phyloP scores from a whole-genome alignment of 1,140 invertebrate species.

The Polypedilum pembai region DNA sequence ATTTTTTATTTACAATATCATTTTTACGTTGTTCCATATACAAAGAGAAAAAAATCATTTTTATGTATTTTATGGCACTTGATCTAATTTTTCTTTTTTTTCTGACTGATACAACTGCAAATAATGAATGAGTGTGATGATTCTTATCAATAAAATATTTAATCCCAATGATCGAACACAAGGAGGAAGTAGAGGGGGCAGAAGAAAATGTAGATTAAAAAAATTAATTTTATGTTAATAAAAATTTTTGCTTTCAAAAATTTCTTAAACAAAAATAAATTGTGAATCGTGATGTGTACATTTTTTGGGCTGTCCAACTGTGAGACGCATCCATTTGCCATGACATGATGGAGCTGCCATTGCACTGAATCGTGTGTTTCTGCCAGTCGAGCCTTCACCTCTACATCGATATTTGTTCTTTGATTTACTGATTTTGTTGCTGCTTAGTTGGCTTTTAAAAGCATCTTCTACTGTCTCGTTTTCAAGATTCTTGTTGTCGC shows the following conservation, averaged over 20 bases:
- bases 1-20: conserved; percentile 23
- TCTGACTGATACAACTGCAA: conserved; percentile 8
- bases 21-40: background rate
- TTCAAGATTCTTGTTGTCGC: conserved; percentile 34
- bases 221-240: background rate
- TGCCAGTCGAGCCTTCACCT: conserved; percentile 63
- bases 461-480: conserved; percentile 31
- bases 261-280: conserved; percentile 58
- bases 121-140: background rate
- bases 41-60: conserved; percentile 21
- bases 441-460: conserved; percentile 25
- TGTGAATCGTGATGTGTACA: conserved; percentile 48
- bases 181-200: background rate
- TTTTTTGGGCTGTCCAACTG: conserved; percentile 50
- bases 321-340: conserved; percentile 71
- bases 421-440: conserved; percentile 33
- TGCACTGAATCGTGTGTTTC: conserved; percentile 66
- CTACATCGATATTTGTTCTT: conserved; percentile 65
- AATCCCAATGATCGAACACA: background rate
- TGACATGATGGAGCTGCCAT: conserved; percentile 69
- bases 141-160: background rate
- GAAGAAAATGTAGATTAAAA: background rate
- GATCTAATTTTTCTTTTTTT: conserved; percentile 9
- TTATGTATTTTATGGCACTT: conserved; percentile 22
- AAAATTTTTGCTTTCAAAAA: background rate